Evolutionary conservation across 2,888 invertebrate species (phyloP).

Genomic region (Lepidocyrtinus sp.): DNA sequence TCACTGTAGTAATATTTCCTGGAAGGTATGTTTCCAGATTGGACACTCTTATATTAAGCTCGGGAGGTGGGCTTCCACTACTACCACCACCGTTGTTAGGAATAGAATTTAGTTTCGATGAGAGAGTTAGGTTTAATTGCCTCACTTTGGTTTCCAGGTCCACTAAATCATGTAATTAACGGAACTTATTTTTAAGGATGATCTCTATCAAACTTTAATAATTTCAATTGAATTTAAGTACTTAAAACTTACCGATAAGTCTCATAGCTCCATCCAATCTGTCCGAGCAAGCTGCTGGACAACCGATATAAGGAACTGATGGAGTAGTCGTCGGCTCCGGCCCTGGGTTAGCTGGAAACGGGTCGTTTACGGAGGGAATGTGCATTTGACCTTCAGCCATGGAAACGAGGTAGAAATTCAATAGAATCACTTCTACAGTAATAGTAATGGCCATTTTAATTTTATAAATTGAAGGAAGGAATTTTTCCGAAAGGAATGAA

Average conservation of each 20-base stretch:
- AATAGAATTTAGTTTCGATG: neutral
- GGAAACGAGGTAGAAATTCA: constrained; percentile 29
- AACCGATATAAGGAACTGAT: constrained; percentile 2
- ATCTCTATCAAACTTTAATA: neutral
- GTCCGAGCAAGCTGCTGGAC: constrained; percentile 25
- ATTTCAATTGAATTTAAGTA: neutral
- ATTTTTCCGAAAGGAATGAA: constrained; percentile 9
- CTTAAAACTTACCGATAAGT: constrained; percentile 25
- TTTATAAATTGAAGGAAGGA: neutral
- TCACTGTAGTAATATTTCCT: constrained; percentile 31
- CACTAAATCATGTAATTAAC: neutral
- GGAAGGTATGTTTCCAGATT: constrained; percentile 32
- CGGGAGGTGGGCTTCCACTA: neutral
- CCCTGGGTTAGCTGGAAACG: constrained; percentile 20
- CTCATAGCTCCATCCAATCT: constrained; percentile 8
- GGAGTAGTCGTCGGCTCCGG: constrained; percentile 14
- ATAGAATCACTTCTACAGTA: constrained; percentile 18
- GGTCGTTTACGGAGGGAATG: constrained; percentile 15
- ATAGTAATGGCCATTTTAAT: neutral
- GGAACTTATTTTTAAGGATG: neutral
- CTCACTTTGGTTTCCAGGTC: constrained; percentile 3
- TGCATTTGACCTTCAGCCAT: neutral
- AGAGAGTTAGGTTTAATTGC: constrained; percentile 16
- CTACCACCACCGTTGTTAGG: constrained; percentile 3
- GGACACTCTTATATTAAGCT: neutral